Conservation (phyloP, 2,113 vertebrate species). For the Forbesichthys agassizii region DNA sequence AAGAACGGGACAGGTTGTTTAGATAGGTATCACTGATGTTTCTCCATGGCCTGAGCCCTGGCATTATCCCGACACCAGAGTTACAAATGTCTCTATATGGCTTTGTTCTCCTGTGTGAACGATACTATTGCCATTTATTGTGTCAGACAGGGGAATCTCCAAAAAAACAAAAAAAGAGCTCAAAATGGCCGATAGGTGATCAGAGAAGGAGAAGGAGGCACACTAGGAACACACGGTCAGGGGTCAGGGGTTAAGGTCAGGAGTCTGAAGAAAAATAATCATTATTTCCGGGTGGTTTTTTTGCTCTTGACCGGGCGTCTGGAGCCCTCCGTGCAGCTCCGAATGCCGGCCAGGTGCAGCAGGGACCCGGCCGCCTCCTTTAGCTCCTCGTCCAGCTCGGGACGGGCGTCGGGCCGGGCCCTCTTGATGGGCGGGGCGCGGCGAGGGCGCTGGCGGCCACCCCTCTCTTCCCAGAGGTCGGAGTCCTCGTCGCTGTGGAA, state of each 20-base stretch:
- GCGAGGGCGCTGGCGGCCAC: constrained; percentile 60
- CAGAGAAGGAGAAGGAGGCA: constrained; percentile 75
- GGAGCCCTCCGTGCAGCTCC: constrained; percentile 86
- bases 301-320: constrained; percentile 89
- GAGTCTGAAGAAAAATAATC: constrained; percentile 49
- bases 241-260: constrained; percentile 62
- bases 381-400: constrained; percentile 95
- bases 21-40: constrained; percentile 63
- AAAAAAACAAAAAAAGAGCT: constrained; percentile 74
- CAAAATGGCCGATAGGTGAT: constrained; percentile 74
- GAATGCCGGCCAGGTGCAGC: constrained; percentile 95
- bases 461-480: constrained; percentile 83
- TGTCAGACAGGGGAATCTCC: constrained; percentile 70
- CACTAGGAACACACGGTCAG: constrained; percentile 63
- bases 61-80: constrained; percentile 35
- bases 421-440: constrained; percentile 73
- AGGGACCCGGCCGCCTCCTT: constrained; percentile 98
- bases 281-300: constrained; percentile 90
- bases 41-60: constrained; percentile 61
- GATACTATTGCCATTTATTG: constrained; percentile 84
- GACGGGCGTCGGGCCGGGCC: constrained; percentile 78
- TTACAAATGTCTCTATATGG: constrained; percentile 91
- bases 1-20: constrained; percentile 68
- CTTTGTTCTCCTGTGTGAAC: constrained; percentile 96
- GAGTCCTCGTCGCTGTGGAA: constrained; percentile 94